phyloP scores from a whole-genome alignment of 2,888 invertebrate species.

The Sylvicola fuscatus region DNA sequence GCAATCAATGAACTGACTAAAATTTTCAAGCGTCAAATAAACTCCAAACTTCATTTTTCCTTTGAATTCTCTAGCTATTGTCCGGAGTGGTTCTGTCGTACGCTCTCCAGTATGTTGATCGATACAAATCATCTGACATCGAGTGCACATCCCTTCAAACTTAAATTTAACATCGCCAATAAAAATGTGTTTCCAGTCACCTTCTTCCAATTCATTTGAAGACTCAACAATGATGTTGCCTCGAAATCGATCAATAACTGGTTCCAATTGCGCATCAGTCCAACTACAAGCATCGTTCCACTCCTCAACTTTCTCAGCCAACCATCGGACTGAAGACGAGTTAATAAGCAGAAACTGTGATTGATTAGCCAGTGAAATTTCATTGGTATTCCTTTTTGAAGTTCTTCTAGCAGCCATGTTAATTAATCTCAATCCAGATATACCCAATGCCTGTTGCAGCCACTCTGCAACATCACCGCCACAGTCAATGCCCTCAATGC shows the following conservation, averaged over 20 bases:
- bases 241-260: slow-evolving; percentile 60
- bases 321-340: slow-evolving; percentile 51
- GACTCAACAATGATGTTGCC: slow-evolving; percentile 75
- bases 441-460: slow-evolving; percentile 51
- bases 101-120: slow-evolving; percentile 68
- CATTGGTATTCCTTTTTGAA: slow-evolving; percentile 17
- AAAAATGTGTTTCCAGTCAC: slow-evolving; percentile 38
- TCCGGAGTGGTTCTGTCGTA: slow-evolving; percentile 55
- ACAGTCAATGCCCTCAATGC: slow-evolving; percentile 61
- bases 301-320: slow-evolving; percentile 34
- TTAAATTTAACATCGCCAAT: slow-evolving; percentile 47
- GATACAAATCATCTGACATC: slow-evolving; percentile 93
- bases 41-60: slow-evolving; percentile 69
- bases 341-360: slow-evolving; percentile 73
- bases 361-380: slow-evolving; percentile 55
- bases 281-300: slow-evolving; percentile 25
- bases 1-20: slow-evolving; percentile 1
- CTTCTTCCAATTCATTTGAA: slow-evolving; percentile 54
- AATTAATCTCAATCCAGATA: slow-evolving; percentile 46
- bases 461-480: slow-evolving; percentile 63
- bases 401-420: slow-evolving; percentile 20
- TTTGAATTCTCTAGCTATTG: slow-evolving; percentile 48
- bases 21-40: slow-evolving; percentile 31
- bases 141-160: slow-evolving; percentile 61
- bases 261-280: slow-evolving; percentile 28